Evolutionary conservation across 2,888 invertebrate species (phyloP), one percentile per base, ranked within the genome.

Genomic region (Caradrina clavipalpis): DNA sequence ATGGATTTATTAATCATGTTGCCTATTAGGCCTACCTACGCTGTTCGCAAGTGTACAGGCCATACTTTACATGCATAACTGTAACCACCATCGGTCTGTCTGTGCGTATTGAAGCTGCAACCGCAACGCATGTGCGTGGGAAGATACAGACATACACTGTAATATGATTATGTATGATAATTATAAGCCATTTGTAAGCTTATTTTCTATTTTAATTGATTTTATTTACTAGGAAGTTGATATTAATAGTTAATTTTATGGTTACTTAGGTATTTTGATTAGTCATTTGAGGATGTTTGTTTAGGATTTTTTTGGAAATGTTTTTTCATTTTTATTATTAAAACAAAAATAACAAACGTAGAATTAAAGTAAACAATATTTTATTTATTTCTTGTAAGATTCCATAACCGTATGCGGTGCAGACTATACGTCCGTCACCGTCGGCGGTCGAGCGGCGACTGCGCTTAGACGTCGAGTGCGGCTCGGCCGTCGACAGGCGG

Each of bases 401-500:
- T 8, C 6, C 0, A 65, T 31, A 19, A 50, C 19, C 21, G 10
- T 47, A 8, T 66, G 58, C 21, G 26, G 50, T 49, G 55, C 22
- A 21, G 13, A 59, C 64, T 58, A 77, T 56, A 88, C 88, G 87
- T 89, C 88, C 83, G 84, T 77, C 81, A 79, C 84, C 76, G 82
- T 81, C 87, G 90, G 84, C 88, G 86, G 84, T 80, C 88, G 87
- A 80, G 78, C 87, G 78, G 78, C 86, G 88, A 91, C 82, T 91
- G 88, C 87, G 87, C 79, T 84, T 85, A 82, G 88, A 88, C 88
- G 85, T 86, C 84, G 61, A 10, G 68, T 66, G 69, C 49, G 86
- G 81, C 78, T 80, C 87, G 83, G 79, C 84, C 90, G 90, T 91
- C 92, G 93, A 92, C 91, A 94, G 93, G 95, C 94, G 95, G 94